A percentile compares a stretch with the other conserved stretches of the same genome.
These are phyloP conservation scores for Synaphobranchus kaupii DNA, from an alignment of 2,797 vertebrate species.

Conservation along the genomic window DNA sequence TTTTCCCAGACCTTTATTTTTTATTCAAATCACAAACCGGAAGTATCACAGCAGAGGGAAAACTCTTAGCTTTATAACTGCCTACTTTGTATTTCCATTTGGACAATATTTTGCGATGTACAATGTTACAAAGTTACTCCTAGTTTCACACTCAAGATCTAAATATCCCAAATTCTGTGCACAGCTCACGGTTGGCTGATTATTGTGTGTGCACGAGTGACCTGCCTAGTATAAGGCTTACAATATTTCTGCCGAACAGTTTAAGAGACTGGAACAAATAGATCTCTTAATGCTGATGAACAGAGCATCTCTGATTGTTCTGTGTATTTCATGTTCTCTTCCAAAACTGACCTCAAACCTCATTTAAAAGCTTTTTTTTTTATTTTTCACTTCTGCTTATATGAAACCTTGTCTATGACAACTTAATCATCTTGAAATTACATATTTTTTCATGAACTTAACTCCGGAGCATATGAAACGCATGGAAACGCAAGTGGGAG, in stretches of 20 bases:
- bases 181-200: no score
- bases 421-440: constrained; percentile 6
- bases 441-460: constrained; percentile 23
- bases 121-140: no score
- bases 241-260: neutral
- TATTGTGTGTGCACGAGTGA: no score
- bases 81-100: no score
- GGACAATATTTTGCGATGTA: no score
- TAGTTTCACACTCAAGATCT: no score
- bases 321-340: neutral
- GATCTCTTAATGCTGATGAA: neutral
- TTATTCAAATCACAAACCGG: no score
- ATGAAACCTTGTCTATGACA: neutral
- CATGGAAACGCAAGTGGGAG: neutral
- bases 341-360: constrained; percentile 23
- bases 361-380: constrained; percentile 26
- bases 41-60: no score
- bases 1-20: no score
- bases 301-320: neutral
- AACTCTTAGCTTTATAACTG: no score
- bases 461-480: neutral
- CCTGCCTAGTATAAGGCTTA: neutral
- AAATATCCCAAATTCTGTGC: no score
- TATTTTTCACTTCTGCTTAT: neutral
- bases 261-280: neutral